These are phyloP conservation scores for Hydropsyche betteni DNA, from an alignment of 2,888 invertebrate genomes.

Conservation along the genomic window DNA sequence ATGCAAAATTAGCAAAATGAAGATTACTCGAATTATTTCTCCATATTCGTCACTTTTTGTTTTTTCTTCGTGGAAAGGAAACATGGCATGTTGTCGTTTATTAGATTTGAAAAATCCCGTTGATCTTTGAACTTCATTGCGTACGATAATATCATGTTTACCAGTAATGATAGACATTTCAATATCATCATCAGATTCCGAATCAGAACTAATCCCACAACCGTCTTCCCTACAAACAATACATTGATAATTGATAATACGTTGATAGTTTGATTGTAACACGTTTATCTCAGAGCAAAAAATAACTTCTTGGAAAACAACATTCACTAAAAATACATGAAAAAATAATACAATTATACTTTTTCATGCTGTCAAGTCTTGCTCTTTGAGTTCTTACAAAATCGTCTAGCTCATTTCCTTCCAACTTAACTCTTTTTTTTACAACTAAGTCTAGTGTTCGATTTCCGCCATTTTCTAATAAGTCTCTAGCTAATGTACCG, in stretches of 20 bases:
- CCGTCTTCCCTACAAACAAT: constrained; percentile 68
- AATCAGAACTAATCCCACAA: constrained; percentile 80
- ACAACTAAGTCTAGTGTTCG: constrained; percentile 77
- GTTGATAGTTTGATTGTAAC: constrained; percentile 52
- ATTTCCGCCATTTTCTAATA: constrained; percentile 80
- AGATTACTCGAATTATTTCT: constrained; percentile 79
- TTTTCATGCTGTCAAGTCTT: constrained; percentile 57
- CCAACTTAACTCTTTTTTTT: constrained; percentile 75
- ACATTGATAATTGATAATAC: constrained; percentile 52
- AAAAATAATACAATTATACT: constrained; percentile 55
- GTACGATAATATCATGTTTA: constrained; percentile 89
- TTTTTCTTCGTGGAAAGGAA: constrained; percentile 92
- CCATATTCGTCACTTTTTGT: constrained; percentile 95
- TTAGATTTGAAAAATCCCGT: constrained; percentile 87
- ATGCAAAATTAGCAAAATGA: constrained; percentile 15
- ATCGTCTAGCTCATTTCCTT: constrained; percentile 82
- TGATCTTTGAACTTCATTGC: constrained; percentile 74
- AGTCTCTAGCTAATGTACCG: constrained; percentile 80
- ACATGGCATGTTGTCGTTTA: constrained; percentile 96
- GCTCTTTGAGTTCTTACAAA: constrained; percentile 73
- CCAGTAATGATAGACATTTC: constrained; percentile 87
- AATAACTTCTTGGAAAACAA: too few relatives aligned
- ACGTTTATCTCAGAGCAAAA: not conserved
- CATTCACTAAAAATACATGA: constrained; percentile 30
- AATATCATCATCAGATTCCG: constrained; percentile 78